Percentiles rank a stretch among this genome's conserved stretches.
Conservation (phyloP, 2,797 vertebrate genomes). For the Uromys caudimaculatus region DNA sequence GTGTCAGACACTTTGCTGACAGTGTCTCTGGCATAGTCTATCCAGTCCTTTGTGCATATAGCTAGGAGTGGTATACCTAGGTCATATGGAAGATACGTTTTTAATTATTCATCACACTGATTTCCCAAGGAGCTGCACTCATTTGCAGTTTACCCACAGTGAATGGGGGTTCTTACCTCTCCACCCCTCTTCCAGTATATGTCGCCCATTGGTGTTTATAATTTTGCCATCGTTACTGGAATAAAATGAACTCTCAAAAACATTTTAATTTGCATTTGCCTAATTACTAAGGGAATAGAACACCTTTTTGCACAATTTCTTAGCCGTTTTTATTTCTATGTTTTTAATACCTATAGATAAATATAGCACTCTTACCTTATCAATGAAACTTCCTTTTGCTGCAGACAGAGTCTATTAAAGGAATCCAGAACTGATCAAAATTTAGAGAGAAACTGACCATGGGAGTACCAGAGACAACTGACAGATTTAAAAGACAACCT, state of each 20-base stretch:
- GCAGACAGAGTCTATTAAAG: background rate
- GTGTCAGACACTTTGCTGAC: background rate
- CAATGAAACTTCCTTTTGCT: background rate
- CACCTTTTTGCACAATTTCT: background rate
- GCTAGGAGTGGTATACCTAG: background rate
- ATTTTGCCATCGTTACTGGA: background rate
- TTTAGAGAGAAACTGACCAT: background rate
- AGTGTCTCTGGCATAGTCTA: background rate
- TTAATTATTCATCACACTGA: background rate
- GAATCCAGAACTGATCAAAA: background rate
- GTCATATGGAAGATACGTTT: background rate
- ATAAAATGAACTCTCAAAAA: background rate
- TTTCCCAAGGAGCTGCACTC: background rate
- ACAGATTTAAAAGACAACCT: too few relatives aligned
- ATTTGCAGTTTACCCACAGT: background rate
- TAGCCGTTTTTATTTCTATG: background rate
- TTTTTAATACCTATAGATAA: background rate
- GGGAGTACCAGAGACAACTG: background rate
- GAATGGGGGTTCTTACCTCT: background rate
- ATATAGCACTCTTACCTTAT: background rate
- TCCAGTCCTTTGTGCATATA: background rate
- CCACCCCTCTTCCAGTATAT: background rate
- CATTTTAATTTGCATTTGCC: background rate
- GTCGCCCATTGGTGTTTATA: background rate
- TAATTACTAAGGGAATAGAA: background rate